These are phyloP conservation scores for Lamellibrachia satsuma DNA, from an alignment of 2,888 invertebrate species.

Conservation along the genomic window DNA sequence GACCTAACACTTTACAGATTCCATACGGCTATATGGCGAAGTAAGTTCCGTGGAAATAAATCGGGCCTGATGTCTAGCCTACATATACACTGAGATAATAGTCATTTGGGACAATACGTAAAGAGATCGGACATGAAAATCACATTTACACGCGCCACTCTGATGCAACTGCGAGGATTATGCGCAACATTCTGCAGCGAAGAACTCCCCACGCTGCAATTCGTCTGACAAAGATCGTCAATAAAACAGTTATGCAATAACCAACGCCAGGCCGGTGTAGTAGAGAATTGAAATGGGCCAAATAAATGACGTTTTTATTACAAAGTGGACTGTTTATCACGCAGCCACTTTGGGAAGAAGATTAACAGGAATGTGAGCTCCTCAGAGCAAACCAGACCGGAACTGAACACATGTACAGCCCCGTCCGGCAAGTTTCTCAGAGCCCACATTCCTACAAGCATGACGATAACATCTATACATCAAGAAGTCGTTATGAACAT, in stretches of 20 bases:
- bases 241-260: neutral
- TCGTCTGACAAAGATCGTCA: neutral
- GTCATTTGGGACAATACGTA: neutral
- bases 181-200: neutral
- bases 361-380: too few species aligned
- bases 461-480: too few species aligned
- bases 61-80: neutral
- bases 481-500: too few species aligned
- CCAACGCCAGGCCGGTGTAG: too few species aligned
- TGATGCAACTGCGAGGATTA: neutral
- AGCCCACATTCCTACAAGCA: too few species aligned
- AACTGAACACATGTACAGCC: too few species aligned
- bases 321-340: too few species aligned
- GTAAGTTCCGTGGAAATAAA: neutral
- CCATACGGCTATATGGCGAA: neutral
- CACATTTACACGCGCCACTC: neutral
- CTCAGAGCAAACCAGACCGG: too few species aligned
- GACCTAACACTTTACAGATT: neutral
- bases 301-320: too few species aligned
- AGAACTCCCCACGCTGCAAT: neutral
- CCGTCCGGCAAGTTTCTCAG: too few species aligned
- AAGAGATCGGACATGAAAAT: neutral
- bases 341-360: too few species aligned
- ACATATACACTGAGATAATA: neutral
- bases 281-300: too few species aligned